Percentiles rank a stretch among this genome's conserved stretches.
Evolutionary conservation across 2,797 vertebrate genomes (phyloP).

Genomic region (Pteronotus mesoamericanus): DNA sequence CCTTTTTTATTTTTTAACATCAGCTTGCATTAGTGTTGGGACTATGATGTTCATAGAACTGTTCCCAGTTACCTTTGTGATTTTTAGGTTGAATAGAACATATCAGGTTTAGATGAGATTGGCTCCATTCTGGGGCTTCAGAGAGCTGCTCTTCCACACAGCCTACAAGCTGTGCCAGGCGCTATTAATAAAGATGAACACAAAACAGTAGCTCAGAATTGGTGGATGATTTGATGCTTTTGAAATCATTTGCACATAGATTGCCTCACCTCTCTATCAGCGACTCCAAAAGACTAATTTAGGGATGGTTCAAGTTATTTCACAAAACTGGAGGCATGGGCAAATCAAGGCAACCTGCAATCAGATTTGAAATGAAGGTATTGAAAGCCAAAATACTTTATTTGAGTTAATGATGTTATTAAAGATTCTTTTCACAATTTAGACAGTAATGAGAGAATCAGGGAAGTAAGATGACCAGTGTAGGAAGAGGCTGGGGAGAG

Average conservation of each 20-base stretch:
- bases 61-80: neutral
- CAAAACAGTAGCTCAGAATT: neutral
- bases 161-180: neutral
- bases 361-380: neutral
- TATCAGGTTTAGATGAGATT: neutral
- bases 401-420: neutral
- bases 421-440: neutral
- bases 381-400: neutral
- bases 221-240: neutral
- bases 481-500: neutral
- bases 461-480: neutral
- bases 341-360: neutral
- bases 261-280: neutral
- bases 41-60: neutral
- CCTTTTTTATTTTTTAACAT: neutral
- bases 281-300: neutral
- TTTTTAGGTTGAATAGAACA: neutral
- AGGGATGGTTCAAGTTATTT: neutral
- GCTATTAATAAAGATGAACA: neutral
- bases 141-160: no score
- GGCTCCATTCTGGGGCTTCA: neutral
- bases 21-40: neutral
- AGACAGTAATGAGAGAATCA: neutral
- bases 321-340: neutral
- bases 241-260: neutral